A percentile compares a stretch with the other conserved stretches of the same genome.
Evolutionary conservation across 2,888 invertebrate genomes (phyloP).

Genomic region (Plemyria rubiginata): DNA sequence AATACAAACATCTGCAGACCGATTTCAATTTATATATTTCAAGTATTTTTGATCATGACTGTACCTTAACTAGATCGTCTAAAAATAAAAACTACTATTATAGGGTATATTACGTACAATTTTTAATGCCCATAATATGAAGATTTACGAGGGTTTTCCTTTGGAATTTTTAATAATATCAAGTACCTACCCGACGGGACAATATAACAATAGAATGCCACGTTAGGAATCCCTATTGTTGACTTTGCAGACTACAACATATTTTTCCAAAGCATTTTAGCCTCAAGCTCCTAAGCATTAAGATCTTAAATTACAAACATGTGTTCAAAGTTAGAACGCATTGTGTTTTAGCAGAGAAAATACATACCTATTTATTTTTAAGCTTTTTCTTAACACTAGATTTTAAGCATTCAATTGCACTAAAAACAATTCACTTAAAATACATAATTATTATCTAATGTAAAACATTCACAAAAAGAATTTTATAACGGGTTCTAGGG

Average conservation of each 20-base stretch:
- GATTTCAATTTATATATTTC: too few relatives aligned
- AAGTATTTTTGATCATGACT: neutral
- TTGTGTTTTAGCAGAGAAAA: constrained; percentile 24
- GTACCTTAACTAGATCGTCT: neutral
- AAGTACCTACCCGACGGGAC: constrained; percentile 50
- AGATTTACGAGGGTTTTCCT: constrained; percentile 44
- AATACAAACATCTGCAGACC: too few relatives aligned
- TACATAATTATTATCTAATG: too few relatives aligned
- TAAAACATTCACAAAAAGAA: too few relatives aligned
- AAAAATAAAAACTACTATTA: neutral
- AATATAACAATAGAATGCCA: constrained; percentile 63
- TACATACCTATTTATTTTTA: neutral
- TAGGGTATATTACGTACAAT: constrained; percentile 23
- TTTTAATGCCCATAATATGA: constrained; percentile 47
- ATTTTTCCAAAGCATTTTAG: constrained; percentile 11
- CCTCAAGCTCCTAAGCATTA: neutral
- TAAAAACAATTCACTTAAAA: too few relatives aligned
- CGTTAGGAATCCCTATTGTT: constrained; percentile 66
- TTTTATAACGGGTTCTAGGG: too few relatives aligned
- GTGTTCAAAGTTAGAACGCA: constrained; percentile 25
- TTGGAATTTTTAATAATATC: constrained; percentile 72
- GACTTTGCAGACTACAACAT: constrained; percentile 49
- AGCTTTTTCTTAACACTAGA: too few relatives aligned
- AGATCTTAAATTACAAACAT: constrained; percentile 18
- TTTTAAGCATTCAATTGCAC: too few relatives aligned